phyloP scores from a whole-genome alignment of 2,113 vertebrate genomes.

The Casuarius casuarius region DNA sequence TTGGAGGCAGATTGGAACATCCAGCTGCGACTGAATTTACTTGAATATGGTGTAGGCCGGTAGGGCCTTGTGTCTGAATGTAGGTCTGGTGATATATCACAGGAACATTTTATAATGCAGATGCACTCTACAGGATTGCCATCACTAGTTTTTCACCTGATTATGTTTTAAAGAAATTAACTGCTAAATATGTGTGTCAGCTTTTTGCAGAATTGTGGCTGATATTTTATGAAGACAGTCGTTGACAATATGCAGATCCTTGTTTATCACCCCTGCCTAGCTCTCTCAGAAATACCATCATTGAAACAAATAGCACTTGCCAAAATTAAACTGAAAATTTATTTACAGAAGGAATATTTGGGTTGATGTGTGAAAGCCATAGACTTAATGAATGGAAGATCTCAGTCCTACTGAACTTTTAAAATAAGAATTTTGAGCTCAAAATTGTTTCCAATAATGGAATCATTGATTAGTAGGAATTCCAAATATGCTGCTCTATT shows the following conservation, averaged over 20 bases:
- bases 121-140: not conserved
- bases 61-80: constrained; percentile 12
- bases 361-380: not conserved
- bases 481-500: not conserved
- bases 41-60: constrained; percentile 7
- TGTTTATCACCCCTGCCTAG: not conserved
- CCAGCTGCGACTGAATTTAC: constrained; percentile 40
- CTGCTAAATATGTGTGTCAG: not conserved
- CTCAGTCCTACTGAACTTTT: not conserved
- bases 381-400: not conserved
- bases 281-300: not conserved
- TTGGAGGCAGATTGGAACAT: constrained; percentile 21
- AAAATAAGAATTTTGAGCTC: not conserved
- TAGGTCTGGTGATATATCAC: not conserved
- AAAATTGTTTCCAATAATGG: not conserved
- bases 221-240: not conserved
- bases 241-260: not conserved
- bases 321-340: not conserved
- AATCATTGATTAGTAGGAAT: not conserved
- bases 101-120: not conserved
- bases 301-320: not conserved
- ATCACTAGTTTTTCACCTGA: not conserved
- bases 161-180: constrained; percentile 53
- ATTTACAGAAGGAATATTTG: not conserved
- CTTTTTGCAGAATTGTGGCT: constrained; percentile 12